Evolutionary conservation across 2,888 invertebrate genomes (phyloP).

Genomic region (Heliconius hortense): DNA sequence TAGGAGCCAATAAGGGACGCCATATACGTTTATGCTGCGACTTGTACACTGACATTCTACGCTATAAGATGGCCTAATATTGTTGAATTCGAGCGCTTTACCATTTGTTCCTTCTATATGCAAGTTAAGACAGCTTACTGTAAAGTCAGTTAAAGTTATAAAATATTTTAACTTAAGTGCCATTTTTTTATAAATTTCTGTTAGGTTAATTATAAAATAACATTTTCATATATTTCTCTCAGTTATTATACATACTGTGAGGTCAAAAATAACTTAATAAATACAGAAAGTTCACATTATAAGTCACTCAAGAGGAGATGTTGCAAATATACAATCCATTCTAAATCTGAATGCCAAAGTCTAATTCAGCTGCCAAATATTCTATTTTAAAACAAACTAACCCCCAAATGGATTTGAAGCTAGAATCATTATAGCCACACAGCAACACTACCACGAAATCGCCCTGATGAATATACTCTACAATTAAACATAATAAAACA

Average conservation of each 20-base stretch:
- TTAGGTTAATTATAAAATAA: neutral
- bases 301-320: too few species aligned
- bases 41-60: constrained; percentile 40
- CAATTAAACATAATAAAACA: neutral
- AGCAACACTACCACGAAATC: too few species aligned
- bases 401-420: too few species aligned
- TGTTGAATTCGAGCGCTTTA: constrained; percentile 40
- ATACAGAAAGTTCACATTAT: too few species aligned
- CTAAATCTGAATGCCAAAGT: too few species aligned
- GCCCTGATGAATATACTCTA: neutral
- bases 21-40: neutral
- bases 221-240: neutral
- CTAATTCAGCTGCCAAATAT: too few species aligned
- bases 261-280: too few species aligned
- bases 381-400: too few species aligned
- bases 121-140: constrained; percentile 21
- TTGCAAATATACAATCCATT: too few species aligned
- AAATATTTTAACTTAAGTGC: neutral
- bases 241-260: neutral
- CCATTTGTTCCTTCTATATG: constrained; percentile 18
- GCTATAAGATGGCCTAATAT: constrained; percentile 47
- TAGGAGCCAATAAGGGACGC: constrained; percentile 6
- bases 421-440: too few species aligned
- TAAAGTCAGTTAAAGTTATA: constrained; percentile 17
- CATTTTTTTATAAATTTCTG: neutral